These are phyloP conservation scores for Byasa hedistus DNA, from an alignment of 2,888 invertebrate species.

Conservation along the genomic window DNA sequence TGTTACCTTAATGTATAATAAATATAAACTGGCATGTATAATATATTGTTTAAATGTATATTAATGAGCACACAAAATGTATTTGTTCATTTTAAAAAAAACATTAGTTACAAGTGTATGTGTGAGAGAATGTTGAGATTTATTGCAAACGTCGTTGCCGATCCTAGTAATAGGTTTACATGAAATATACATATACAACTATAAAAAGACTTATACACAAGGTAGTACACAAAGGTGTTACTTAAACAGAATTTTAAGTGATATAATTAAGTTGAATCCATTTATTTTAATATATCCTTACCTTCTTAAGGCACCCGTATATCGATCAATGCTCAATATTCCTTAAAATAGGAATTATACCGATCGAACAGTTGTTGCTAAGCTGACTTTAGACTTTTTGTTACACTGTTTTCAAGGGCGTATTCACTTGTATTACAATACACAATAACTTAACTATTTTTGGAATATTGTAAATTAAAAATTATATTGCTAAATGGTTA, in stretches of 20 bases:
- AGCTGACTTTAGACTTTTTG: conserved; percentile 73
- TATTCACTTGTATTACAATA: conserved; percentile 50
- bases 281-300: conserved; percentile 44
- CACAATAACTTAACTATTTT: conserved; percentile 41
- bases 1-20: too few relatives aligned
- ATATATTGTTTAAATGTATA: background rate
- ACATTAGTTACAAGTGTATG: background rate
- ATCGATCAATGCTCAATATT: conserved; percentile 47
- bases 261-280: conserved; percentile 5
- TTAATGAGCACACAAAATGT: background rate
- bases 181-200: conserved; percentile 32
- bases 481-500: conserved; percentile 30
- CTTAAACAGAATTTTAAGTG: conserved; percentile 23
- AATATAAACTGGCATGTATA: too few relatives aligned
- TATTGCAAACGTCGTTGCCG: conserved; percentile 1
- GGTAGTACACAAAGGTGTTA: conserved; percentile 34
- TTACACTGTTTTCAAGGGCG: conserved; percentile 74
- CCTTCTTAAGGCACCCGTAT: conserved; percentile 62
- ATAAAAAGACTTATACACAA: conserved; percentile 31
- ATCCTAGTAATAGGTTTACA: conserved; percentile 24
- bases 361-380: conserved; percentile 72
- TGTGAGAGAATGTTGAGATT: background rate
- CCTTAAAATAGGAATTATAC: conserved; percentile 56
- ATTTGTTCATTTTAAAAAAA: background rate
- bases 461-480: conserved; percentile 37